A percentile compares a stretch with the other conserved stretches of the same genome.
Conservation (phyloP, 2,113 vertebrate species). For the Sclerurus mexicanus region DNA sequence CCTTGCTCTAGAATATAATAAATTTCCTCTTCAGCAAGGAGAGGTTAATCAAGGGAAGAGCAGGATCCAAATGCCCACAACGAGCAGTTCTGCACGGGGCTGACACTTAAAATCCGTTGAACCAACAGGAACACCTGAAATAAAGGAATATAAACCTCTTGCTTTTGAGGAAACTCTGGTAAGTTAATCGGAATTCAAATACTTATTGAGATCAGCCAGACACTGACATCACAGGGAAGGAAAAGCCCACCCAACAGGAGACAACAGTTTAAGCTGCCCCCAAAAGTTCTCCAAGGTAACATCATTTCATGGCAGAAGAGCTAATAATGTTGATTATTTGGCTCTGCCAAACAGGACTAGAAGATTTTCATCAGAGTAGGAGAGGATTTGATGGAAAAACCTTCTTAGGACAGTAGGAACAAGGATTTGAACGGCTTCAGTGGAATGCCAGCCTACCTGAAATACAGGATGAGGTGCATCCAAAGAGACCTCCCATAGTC, state of each 20-base stretch:
- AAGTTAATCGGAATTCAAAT: neutral
- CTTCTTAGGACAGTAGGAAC: neutral
- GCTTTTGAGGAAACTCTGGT: neutral
- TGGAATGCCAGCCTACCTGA: neutral
- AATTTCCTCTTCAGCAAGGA: neutral
- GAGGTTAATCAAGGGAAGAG: neutral
- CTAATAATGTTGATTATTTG: neutral
- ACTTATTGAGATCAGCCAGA: neutral
- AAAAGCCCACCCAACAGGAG: neutral
- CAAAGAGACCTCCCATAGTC: neutral
- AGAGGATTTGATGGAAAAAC: neutral
- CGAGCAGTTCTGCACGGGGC: rapidly evolving
- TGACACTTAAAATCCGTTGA: neutral
- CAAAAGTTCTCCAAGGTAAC: neutral
- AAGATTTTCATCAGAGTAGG: neutral
- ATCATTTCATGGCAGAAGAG: neutral
- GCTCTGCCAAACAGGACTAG: neutral
- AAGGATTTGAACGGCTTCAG: neutral
- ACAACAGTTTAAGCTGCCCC: rapidly evolving
- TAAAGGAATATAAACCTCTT: rapidly evolving
- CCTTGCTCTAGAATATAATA: neutral
- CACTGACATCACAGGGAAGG: neutral
- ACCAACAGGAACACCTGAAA: neutral
- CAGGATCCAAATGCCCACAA: neutral
- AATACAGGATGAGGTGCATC: neutral